phyloP scores from a whole-genome alignment of 2,797 vertebrate species.

The Muscicapa comitata region DNA sequence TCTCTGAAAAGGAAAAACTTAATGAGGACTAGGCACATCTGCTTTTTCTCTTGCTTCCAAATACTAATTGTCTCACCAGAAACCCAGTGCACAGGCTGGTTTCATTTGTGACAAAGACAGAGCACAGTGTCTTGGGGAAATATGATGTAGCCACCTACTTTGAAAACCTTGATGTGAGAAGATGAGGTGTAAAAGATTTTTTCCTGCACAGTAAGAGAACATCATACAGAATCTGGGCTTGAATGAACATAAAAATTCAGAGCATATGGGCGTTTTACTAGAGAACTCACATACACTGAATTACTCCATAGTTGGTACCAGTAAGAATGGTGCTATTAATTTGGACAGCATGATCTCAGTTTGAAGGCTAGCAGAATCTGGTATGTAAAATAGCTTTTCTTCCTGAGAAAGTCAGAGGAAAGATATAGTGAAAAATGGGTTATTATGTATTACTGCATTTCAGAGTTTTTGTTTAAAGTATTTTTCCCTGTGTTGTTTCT shows the following conservation, averaged over 20 bases:
- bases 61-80: neutral
- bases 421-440: neutral
- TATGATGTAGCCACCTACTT: neutral
- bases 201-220: neutral
- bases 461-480: neutral
- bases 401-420: neutral
- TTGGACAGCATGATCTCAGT: neutral
- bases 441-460: neutral
- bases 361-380: neutral
- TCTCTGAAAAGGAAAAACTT: neutral
- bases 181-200: neutral
- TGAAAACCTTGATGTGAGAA: neutral
- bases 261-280: neutral
- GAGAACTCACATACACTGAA: neutral
- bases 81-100: neutral
- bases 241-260: neutral
- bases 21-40: neutral
- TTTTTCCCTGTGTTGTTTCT: neutral
- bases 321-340: neutral
- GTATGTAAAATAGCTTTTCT: neutral
- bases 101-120: neutral
- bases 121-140: neutral
- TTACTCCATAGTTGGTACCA: neutral
- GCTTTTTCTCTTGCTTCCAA: neutral
- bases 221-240: neutral